These are phyloP conservation scores for Chaetoderma sp. DNA, from an alignment of 2,888 invertebrate species.

Conservation along the genomic window DNA sequence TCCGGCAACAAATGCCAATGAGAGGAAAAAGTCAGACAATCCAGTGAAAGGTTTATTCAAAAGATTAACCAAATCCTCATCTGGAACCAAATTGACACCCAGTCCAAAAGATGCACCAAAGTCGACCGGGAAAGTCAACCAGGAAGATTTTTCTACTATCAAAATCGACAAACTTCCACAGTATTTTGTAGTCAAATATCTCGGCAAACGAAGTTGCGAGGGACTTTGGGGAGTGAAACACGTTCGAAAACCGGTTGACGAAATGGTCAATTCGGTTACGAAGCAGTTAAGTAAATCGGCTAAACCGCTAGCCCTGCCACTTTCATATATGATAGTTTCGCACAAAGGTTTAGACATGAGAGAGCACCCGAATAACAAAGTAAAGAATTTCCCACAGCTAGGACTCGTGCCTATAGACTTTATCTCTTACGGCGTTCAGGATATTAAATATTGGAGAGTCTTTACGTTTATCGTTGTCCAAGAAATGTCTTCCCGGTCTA, in stretches of 20 bases:
- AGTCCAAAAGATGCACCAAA: not conserved
- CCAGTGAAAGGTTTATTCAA: slow-evolving; percentile 5
- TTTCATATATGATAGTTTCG: slow-evolving; percentile 60
- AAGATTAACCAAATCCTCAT: slow-evolving; percentile 1
- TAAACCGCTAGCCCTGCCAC: slow-evolving; percentile 57
- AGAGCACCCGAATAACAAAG: slow-evolving; percentile 57
- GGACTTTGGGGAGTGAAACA: slow-evolving; percentile 64
- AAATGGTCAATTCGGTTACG: slow-evolving; percentile 56
- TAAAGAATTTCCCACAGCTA: slow-evolving; percentile 36
- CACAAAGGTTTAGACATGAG: slow-evolving; percentile 58
- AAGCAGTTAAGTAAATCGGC: slow-evolving; percentile 46
- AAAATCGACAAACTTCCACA: slow-evolving; percentile 65
- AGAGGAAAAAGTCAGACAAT: slow-evolving; percentile 1
- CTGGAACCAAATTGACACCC: not conserved
- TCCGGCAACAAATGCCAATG: not conserved
- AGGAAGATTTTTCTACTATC: slow-evolving; percentile 47
- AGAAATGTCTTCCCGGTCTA: slow-evolving; percentile 55
- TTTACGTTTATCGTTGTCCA: slow-evolving; percentile 67
- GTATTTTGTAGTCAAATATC: slow-evolving; percentile 66
- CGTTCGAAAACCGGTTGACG: slow-evolving; percentile 63
- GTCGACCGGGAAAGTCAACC: not conserved
- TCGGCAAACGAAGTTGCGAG: slow-evolving; percentile 57
- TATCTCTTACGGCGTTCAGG: slow-evolving; percentile 68
- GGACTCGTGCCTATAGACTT: slow-evolving; percentile 64
- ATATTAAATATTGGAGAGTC: slow-evolving; percentile 64